Evolutionary conservation across 2,797 vertebrate genomes (phyloP), one percentile per base, ranked within the genome.

Genomic region (Neoniphon sammara): DNA sequence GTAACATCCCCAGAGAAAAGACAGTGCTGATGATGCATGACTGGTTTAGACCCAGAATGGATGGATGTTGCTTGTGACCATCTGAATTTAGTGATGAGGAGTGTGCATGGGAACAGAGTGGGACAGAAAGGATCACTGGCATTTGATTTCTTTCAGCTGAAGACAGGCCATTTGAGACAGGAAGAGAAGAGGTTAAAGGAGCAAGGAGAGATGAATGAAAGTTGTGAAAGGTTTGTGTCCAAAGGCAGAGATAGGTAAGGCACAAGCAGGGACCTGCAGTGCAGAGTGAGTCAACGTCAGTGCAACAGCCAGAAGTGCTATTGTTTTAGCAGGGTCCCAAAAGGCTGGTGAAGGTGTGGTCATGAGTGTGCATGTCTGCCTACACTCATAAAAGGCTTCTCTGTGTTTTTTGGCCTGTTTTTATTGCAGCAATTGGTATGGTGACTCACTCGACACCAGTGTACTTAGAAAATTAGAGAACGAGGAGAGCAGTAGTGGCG

Each of bases 211-310:
- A 50, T 12, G 5, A 44, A 34, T 59, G 7, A 66, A 58, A 63
- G 7, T 8, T 55, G n/a, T 46, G 34, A 14, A 49, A 55, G 15
- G 15, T 76, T 34, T 31, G 14, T 50, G 21, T 34, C 8, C 27
- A 4, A 14, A 63, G 61, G 53, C 46, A 68, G 39, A 57, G n/a
- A 75, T 34, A 2, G 4, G 2, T 47, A 39, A 50, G 44, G 46
- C 50, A 78, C 85, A 70, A 75, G 84, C 14, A 17, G 5, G 11
- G 63, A 67, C 87, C 50, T 80, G 83, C 58, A 31, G 44, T 60
- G 70, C 5, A 58, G 47, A 67, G 23, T 64, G 60, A 80, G 52
- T 30, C 44, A 54, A 42, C 53, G 44, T 66, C 10, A 9, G 1
- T 15, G 15, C 11, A 31, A 36, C 15, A 74, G 36, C 34, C 2